phyloP scores from a whole-genome alignment of 2,797 vertebrate genomes.

The Poeciliopsis turneri region DNA sequence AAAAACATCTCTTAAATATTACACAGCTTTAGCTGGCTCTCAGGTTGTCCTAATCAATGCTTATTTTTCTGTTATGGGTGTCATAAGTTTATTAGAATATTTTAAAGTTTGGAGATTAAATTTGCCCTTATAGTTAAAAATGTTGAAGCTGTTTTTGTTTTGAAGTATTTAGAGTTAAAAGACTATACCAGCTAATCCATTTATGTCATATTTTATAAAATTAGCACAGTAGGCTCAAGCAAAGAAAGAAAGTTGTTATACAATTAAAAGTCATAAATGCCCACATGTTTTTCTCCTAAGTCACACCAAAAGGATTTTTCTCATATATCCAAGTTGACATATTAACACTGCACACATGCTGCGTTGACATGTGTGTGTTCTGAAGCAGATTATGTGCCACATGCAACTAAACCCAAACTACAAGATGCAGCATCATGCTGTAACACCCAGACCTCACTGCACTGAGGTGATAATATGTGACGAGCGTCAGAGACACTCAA shows the following conservation, averaged over 20 bases:
- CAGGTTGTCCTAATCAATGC: background rate
- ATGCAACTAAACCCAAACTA: constrained; percentile 6
- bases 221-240: background rate
- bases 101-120: background rate
- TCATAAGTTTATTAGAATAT: background rate
- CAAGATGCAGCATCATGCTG: background rate
- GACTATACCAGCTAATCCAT: background rate
- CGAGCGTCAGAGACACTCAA: background rate
- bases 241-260: background rate
- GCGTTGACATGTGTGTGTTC: background rate
- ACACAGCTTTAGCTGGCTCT: background rate
- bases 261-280: background rate
- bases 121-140: background rate
- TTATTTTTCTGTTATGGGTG: background rate
- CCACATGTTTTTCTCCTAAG: background rate
- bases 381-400: constrained; percentile 5
- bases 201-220: background rate
- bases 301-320: background rate
- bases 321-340: background rate
- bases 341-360: background rate
- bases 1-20: background rate
- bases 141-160: background rate
- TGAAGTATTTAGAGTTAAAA: background rate
- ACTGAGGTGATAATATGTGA: background rate
- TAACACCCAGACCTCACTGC: background rate